Evolutionary conservation across 2,888 invertebrate genomes (phyloP), one percentile per base, ranked within the genome.

Genomic region (Drymonia ruficornis): DNA sequence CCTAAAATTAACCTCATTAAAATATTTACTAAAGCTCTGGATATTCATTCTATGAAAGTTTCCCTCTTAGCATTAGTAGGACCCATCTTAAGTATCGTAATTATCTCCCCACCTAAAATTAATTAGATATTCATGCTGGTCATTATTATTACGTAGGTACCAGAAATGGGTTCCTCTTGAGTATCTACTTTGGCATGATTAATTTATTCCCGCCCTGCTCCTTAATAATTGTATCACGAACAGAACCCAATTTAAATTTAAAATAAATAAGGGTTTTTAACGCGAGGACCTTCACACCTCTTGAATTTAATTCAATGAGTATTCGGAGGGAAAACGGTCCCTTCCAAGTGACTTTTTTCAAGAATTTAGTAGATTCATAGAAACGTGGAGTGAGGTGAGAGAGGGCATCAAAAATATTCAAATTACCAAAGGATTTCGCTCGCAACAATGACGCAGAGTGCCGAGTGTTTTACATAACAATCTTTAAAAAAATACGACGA

Each of bases 231-330:
- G 59, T 53, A 63, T 68, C 64, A 60, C 62, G 66, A 63, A 70
- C 61, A 53, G 53, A 52, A 59, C 55, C 59, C 63, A 55, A 56
- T 67, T 72, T 64, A 59, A 64, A 71, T 70, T 67, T 62, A 65
- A 74, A 72, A 60, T 72, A 68, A 65, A 61, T 63, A 70, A 58
- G 49, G 34, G 48, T 48, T 52, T 65, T 54, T 50, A 55, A 61
- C 58, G 53, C 49, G 48, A 53, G 50, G 53, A 42, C 43, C 51
- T 67, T 67, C 54, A 65, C 65, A 65, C 62, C 55, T 67, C 58
- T 55, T 49, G 52, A 52, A 60, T 56, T 63, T 70, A 65, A 68
- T 72, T 70, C 59, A 61, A 59, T 55, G 47, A 55, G 46, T 47
- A 53, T 57, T 63, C 18, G 19, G 9, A 23, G 44, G 45, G 31